A percentile compares a stretch with the other conserved stretches of the same genome.
Evolutionary conservation across 2,113 vertebrate genomes (phyloP).

Genomic region (Scomber scombrus): DNA sequence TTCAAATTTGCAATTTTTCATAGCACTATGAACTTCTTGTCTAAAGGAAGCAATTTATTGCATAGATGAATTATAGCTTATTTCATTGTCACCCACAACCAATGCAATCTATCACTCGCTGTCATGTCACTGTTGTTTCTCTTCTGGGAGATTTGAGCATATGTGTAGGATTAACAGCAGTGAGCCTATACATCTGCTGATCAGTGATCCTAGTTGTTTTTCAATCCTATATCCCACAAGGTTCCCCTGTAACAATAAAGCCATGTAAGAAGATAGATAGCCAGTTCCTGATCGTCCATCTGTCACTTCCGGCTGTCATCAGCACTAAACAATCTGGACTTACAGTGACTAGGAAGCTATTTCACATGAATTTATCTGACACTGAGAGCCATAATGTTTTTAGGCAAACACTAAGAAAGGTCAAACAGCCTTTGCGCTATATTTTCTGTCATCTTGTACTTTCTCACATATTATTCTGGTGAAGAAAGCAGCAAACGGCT

Average conservation of each 20-base stretch:
- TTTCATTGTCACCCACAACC: not conserved
- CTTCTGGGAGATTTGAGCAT: constrained; percentile 24
- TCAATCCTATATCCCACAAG: constrained; percentile 40
- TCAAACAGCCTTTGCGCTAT: constrained; percentile 25
- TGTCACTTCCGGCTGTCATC: constrained; percentile 42
- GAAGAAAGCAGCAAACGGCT: constrained; percentile 33
- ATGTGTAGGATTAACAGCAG: constrained; percentile 48
- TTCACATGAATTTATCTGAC: constrained; percentile 34
- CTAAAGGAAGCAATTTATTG: too few relatives aligned
- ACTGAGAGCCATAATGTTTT: constrained; percentile 33
- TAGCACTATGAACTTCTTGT: too few relatives aligned
- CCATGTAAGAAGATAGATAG: constrained; percentile 23
- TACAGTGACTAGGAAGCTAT: not conserved
- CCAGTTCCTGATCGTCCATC: constrained; percentile 42
- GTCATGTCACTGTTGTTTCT: constrained; percentile 3
- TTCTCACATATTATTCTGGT: constrained; percentile 41
- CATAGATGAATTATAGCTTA: not conserved
- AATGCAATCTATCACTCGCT: constrained; percentile 21
- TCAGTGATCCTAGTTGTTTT: constrained; percentile 34
- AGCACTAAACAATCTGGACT: constrained; percentile 5
- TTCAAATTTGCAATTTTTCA: too few relatives aligned
- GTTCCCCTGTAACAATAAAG: constrained; percentile 16
- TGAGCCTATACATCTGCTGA: constrained; percentile 41
- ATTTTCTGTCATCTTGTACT: constrained; percentile 38
- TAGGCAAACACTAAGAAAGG: constrained; percentile 34